A percentile compares a stretch with the other conserved stretches of the same genome.
Evolutionary conservation across 2,797 vertebrate genomes (phyloP).

Genomic region (Morus bassanus): DNA sequence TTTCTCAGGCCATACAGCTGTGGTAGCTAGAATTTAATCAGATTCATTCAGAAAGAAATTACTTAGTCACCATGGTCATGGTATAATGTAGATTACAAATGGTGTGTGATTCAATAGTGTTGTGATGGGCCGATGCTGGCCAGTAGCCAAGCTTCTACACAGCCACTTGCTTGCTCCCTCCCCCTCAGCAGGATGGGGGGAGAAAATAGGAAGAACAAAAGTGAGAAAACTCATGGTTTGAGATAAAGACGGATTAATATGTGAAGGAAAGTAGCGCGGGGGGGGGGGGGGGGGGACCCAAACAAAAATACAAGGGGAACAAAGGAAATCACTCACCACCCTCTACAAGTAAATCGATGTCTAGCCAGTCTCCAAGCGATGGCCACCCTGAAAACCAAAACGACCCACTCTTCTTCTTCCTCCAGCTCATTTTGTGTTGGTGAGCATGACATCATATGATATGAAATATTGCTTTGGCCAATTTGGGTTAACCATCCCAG

Average conservation of each 20-base stretch:
- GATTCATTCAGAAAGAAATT: background rate
- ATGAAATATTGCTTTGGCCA: background rate
- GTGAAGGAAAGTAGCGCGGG: background rate
- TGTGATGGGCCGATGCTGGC: background rate
- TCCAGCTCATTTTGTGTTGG: background rate
- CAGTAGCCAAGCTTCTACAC: background rate
- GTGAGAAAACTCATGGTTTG: background rate
- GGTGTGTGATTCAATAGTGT: background rate
- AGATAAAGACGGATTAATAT: background rate
- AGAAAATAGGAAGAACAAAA: background rate
- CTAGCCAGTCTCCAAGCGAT: background rate
- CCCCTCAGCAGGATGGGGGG: fast-evolving
- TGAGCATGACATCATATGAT: background rate
- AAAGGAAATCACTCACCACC: background rate
- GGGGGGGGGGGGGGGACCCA: too few species aligned
- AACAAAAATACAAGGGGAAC: background rate
- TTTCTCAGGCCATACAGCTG: background rate
- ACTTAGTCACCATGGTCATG: background rate
- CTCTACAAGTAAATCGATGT: background rate
- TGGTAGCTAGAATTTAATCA: background rate
- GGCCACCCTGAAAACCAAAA: background rate
- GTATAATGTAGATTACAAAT: background rate
- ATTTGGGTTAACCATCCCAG: background rate
- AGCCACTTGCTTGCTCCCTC: fast-evolving
- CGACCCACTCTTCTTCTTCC: fast-evolving